phyloP scores from a whole-genome alignment of 2,797 vertebrate species.

The Prunella strophiata region DNA sequence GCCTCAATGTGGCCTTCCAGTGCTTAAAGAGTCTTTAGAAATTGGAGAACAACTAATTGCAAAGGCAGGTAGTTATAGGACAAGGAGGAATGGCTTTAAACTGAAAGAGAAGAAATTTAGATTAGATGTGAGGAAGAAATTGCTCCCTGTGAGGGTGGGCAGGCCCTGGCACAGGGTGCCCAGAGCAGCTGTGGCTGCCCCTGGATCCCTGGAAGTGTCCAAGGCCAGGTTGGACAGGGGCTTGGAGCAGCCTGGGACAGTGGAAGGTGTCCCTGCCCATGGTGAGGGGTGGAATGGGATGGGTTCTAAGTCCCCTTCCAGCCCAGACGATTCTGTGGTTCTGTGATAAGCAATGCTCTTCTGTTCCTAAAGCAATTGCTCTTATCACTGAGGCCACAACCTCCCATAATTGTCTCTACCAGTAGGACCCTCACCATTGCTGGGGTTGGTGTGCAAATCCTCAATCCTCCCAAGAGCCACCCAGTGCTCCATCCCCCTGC shows the following conservation, averaged over 20 bases:
- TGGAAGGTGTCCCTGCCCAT: background rate
- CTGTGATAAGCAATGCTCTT: background rate
- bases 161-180: background rate
- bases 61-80: background rate
- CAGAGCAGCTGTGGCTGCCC: background rate
- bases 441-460: background rate
- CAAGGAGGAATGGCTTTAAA: background rate
- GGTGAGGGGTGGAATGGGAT: background rate
- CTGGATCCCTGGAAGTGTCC: background rate
- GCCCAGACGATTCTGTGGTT: background rate
- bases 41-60: background rate
- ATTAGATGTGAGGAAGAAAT: background rate
- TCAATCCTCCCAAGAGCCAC: background rate
- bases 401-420: background rate
- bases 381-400: background rate
- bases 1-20: background rate
- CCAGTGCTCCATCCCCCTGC: background rate
- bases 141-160: fast-evolving
- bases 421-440: background rate
- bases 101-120: background rate
- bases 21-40: background rate
- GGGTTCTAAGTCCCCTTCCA: background rate
- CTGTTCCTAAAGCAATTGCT: background rate
- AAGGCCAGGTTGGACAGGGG: fast-evolving
- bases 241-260: background rate